phyloP scores from a whole-genome alignment of 53 echinoderm and acorn worm genomes.

The Actinopyga echinites region DNA sequence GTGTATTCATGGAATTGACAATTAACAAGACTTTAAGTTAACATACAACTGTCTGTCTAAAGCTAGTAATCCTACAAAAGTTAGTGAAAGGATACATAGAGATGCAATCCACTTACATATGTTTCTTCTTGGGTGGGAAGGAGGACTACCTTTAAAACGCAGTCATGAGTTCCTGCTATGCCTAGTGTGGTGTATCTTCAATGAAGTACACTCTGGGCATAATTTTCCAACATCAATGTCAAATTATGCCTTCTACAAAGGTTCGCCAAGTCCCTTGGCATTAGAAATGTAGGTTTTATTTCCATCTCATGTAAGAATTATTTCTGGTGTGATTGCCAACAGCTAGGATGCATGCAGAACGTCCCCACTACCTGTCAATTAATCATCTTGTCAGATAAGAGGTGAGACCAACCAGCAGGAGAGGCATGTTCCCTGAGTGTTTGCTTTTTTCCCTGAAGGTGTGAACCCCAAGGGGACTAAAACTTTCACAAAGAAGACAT shows the following conservation, averaged over 20 bases:
- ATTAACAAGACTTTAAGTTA: no score
- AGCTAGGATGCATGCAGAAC: background rate
- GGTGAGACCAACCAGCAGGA: background rate
- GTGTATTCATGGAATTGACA: no score
- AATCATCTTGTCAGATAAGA: conserved; percentile 10
- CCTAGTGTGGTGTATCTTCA: background rate
- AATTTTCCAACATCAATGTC: conserved; percentile 7
- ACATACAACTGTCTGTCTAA: no score
- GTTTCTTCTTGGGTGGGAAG: no score
- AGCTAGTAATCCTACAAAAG: no score
- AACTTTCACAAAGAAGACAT: background rate
- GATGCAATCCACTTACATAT: no score
- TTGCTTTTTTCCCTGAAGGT: background rate
- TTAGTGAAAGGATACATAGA: no score
- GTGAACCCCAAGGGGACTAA: background rate
- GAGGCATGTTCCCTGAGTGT: background rate
- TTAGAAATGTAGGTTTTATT: background rate
- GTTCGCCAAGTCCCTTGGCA: background rate
- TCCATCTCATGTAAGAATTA: conserved; percentile 9
- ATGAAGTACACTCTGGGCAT: no score
- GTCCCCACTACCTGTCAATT: background rate
- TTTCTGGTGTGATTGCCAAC: background rate
- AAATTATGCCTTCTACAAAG: background rate
- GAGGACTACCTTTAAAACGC: no score
- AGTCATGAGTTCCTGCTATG: background rate